phyloP scores from a whole-genome alignment of 2,888 invertebrate genomes.

The Lamellibrachia satsuma region DNA sequence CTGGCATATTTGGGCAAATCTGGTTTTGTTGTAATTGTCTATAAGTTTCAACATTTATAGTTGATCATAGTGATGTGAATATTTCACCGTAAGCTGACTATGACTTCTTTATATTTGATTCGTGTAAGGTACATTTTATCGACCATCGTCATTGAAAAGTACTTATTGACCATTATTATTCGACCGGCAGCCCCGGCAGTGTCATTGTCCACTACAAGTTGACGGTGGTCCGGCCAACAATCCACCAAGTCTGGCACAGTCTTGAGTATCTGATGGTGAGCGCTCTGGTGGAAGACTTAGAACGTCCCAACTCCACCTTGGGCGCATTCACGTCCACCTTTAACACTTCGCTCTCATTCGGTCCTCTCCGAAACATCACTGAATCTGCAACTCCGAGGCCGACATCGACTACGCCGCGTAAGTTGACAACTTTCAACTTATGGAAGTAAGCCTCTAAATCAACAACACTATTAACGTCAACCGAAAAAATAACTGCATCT shows the following conservation, averaged over 20 bases:
- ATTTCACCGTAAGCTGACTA: too few relatives aligned
- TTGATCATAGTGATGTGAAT: too few relatives aligned
- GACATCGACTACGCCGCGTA: neutral
- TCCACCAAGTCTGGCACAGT: neutral
- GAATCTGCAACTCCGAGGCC: neutral
- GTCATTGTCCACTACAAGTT: neutral
- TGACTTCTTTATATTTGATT: too few relatives aligned
- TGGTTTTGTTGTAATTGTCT: too few relatives aligned
- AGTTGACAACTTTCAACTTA: neutral
- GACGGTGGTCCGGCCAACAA: neutral
- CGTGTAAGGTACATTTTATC: too few relatives aligned
- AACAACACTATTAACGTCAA: neutral
- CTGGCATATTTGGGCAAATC: too few relatives aligned
- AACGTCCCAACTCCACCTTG: neutral
- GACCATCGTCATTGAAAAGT: neutral
- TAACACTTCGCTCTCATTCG: neutral
- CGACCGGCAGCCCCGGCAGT: neutral
- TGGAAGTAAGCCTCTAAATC: neutral
- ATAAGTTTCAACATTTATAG: too few relatives aligned
- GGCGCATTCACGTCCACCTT: neutral
- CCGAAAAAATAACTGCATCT: neutral
- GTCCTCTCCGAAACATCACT: neutral
- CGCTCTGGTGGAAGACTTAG: neutral
- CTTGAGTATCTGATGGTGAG: neutral
- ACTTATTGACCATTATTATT: neutral